Evolutionary conservation across 2,797 vertebrate genomes (phyloP), one percentile per base, ranked within the genome.

Genomic region (Intellagama lesueurii): DNA sequence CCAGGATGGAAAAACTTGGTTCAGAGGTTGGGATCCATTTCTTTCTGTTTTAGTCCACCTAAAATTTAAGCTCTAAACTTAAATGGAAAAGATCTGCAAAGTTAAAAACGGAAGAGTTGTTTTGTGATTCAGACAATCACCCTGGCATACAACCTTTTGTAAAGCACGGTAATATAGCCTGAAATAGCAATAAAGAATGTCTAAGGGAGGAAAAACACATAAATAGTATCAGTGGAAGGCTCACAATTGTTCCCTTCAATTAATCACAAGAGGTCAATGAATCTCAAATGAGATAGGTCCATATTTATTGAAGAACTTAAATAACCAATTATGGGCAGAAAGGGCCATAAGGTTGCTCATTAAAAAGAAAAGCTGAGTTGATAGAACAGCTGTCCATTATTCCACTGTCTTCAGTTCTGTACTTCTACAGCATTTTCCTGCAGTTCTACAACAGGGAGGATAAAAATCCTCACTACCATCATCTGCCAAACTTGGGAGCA

Each of bases 61-160:
- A 40, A 40, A 40, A 40, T 40, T 40, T 49, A 79, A 52, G 47
- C 81, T 52, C 3, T 0, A 24, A 0, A 2, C 56, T 66, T 89
- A 69, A 64, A 52, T 16, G 16, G 69, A 86, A 2, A 0, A 66
- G n/a, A 11, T 0, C 83, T 78, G 32, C 35, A 64, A 56, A 56
- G 76, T 7, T 56, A 1, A 80, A 47, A 47, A 22, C 69, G 0
- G 2, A 91, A 90, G 11, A 70, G 87, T 30, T 5, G 80, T 91
- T 90, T 52, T 49, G 22, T 44, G 35, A 81, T 40, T 88, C 19
- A 80, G 17, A 88, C n/a, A 86, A 60, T 56, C 69, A 75, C 0
- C 16, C 76, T 89, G 69, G 40, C 75, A 52, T 68, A 86, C 19
- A 64, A 11, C 24, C 83, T 89, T 82, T 83, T 56, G 85, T 88